Evolutionary conservation across 2,797 vertebrate genomes (phyloP).

Genomic region (Lepilemur septentrionalis): DNA sequence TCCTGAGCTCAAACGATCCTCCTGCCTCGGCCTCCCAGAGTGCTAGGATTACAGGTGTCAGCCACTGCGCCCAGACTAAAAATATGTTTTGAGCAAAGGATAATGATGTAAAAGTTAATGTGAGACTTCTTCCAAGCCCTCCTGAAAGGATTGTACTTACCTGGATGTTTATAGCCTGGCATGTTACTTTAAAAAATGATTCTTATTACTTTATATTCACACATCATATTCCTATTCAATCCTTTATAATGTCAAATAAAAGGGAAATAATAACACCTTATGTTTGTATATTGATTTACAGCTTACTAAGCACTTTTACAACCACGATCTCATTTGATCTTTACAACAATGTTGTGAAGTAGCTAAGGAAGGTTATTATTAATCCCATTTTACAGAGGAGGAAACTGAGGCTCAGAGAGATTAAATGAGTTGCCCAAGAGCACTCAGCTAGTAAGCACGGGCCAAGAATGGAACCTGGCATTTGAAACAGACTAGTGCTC

Average conservation of each 20-base stretch:
- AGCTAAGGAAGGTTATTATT: conserved; percentile 61
- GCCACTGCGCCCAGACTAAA: background rate
- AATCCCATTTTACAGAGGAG: conserved; percentile 49
- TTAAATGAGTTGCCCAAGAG: conserved; percentile 8
- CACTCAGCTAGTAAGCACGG: background rate
- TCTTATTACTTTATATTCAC: conserved; percentile 47
- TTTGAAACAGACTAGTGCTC: background rate
- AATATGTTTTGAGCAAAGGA: background rate
- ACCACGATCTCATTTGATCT: conserved; percentile 58
- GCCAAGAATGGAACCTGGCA: background rate
- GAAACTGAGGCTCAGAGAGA: conserved; percentile 51
- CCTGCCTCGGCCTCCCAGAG: no score
- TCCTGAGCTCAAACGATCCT: no score
- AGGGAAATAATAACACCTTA: conserved; percentile 68
- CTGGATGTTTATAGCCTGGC: conserved; percentile 32
- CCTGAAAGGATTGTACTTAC: background rate
- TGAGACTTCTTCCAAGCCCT: background rate
- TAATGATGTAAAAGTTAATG: background rate
- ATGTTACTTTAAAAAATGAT: background rate
- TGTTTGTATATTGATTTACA: conserved; percentile 48
- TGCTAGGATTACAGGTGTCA: no score
- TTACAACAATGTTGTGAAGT: conserved; percentile 37
- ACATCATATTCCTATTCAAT: background rate
- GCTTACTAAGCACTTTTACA: conserved; percentile 59
- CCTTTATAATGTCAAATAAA: conserved; percentile 70